Percentiles rank a stretch among this genome's conserved stretches.
Conservation (phyloP, 2,888 invertebrate genomes). For the Clepsis dumicolana region DNA sequence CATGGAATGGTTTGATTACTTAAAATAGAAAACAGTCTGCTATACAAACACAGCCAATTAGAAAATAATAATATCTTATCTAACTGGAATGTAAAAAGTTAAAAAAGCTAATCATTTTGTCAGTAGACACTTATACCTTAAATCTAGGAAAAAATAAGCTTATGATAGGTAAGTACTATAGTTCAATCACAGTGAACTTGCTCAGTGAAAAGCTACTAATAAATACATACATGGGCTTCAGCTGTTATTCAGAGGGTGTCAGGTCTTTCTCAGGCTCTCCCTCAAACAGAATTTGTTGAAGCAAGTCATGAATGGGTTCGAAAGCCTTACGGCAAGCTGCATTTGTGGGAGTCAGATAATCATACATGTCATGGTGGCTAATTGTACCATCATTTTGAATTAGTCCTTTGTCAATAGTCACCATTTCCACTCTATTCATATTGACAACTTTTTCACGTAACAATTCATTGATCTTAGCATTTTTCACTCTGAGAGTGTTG, state of each 20-base stretch:
- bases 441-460: slow-evolving; percentile 88
- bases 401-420: slow-evolving; percentile 92
- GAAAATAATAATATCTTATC: slow-evolving; percentile 57
- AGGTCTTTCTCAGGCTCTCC: slow-evolving; percentile 91
- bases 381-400: slow-evolving; percentile 93
- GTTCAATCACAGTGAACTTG: slow-evolving; percentile 80
- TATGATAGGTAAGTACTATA: slow-evolving; percentile 82
- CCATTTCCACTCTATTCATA: slow-evolving; percentile 91
- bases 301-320: slow-evolving; percentile 93
- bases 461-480: slow-evolving; percentile 90
- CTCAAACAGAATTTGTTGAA: slow-evolving; percentile 91
- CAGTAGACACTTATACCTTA: slow-evolving; percentile 60
- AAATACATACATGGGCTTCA: slow-evolving; percentile 45
- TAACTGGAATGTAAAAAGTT: slow-evolving; percentile 80
- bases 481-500: slow-evolving; percentile 92
- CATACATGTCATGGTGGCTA: slow-evolving; percentile 96
- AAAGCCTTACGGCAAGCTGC: slow-evolving; percentile 95
- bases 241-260: slow-evolving; percentile 88
- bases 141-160: slow-evolving; percentile 78
- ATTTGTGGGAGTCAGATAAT: slow-evolving; percentile 95
- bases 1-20: slow-evolving; percentile 32
- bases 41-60: slow-evolving; percentile 73
- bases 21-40: slow-evolving; percentile 30
- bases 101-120: slow-evolving; percentile 59
- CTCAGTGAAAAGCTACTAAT: slow-evolving; percentile 62